Evolutionary conservation across 2,797 vertebrate species (phyloP), one percentile per base, ranked within the genome.

Genomic region (Malacoraja senta): DNA sequence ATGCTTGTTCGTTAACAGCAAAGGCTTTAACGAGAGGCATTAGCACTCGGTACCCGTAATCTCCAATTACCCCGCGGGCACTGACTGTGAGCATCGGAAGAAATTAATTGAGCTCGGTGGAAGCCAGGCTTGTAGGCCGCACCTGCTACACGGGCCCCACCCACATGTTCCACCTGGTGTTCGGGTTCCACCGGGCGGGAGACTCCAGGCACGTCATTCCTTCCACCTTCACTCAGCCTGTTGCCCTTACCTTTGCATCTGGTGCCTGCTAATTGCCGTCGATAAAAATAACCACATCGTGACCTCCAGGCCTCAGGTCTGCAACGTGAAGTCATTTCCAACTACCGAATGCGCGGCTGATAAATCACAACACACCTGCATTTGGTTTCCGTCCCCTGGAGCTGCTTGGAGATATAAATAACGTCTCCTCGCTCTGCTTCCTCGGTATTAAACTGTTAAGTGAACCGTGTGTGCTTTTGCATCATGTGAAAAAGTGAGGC

Each of bases 121-220:
- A 88, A 68, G 68, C 35, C n/a, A 35, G 32, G 84, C 8, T 35
- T n/a, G 10, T 35, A 68, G 35, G 61, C 61, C 61, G 17, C 84
- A 88, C 58, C 84, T 88, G 84, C 29, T 63, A 10, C 24, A 58
- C 24, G 9, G n/a, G 9, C 15, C 61, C 61, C 61, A 88, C 84
- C 84, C 84, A 88, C n/a, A 2, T 35, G 65, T 88, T 88, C n/a
- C 84, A 88, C 84, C 84, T 88, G 84, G 84, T 88, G n/a, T 88
- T 88, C 21, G 29, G 84, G n/a, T 63, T 68, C 65, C 84, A 68
- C 17, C n/a, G 3, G n/a, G 84, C n/a, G 9, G n/a, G 84, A 88
- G 84, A 35, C 61, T 88, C 17, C 3, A 8, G 29, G 65, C 84
- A 88, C 84, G 61, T 88, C 84, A 88, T 21, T 88, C 68, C 15